Evolutionary conservation across 2,888 invertebrate genomes (phyloP).

Genomic region (Allolobophora icterica): DNA sequence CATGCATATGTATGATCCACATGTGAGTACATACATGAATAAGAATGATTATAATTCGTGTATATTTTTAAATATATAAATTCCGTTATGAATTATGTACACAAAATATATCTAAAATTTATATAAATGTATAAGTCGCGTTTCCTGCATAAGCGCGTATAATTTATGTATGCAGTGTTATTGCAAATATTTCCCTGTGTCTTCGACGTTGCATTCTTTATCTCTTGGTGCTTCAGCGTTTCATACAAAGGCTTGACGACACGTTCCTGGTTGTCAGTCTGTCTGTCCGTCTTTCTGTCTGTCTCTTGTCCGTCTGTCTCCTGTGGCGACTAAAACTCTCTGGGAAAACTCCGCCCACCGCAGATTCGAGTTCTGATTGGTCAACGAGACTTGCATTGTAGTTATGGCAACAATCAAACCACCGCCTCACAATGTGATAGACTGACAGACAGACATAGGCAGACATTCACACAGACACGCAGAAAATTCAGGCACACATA

Average conservation of each 20-base stretch:
- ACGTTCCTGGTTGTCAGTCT: neutral
- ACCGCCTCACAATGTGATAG: neutral
- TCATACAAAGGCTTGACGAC: slow-evolving; percentile 1
- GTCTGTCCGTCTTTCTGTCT: neutral
- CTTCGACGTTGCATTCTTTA: neutral
- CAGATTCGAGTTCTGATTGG: neutral
- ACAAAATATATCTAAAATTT: neutral
- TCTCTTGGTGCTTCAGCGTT: slow-evolving; percentile 1
- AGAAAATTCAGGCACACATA: neutral
- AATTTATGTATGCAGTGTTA: slow-evolving; percentile 1
- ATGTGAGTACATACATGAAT: neutral
- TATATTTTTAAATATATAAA: slow-evolving; percentile 17
- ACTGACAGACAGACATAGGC: neutral
- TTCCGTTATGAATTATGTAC: neutral
- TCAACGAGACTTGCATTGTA: neutral
- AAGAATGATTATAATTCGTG: neutral
- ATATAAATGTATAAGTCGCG: neutral
- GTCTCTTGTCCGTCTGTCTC: slow-evolving; percentile 2
- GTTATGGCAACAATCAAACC: neutral
- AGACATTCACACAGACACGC: neutral
- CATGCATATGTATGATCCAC: neutral
- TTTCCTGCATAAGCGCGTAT: neutral
- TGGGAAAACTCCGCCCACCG: slow-evolving; percentile 7
- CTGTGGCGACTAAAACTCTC: neutral
- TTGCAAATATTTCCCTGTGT: neutral